These are phyloP conservation scores for Popillia japonica DNA, from an alignment of 1,140 invertebrate genomes.

Conservation along the genomic window DNA sequence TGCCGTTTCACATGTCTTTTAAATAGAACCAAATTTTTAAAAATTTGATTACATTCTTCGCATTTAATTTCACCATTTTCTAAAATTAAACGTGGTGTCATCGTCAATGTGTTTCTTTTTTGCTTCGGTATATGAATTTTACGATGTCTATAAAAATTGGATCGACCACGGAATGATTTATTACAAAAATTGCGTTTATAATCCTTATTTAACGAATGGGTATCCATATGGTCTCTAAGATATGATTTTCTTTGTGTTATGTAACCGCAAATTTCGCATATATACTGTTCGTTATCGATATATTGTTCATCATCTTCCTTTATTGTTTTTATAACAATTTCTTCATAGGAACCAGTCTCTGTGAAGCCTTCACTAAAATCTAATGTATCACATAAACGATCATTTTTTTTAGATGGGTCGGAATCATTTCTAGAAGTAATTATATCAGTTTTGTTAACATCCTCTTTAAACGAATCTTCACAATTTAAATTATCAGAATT, in stretches of 20 bases:
- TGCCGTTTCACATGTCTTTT: slow-evolving; percentile 37
- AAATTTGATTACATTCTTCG: background rate
- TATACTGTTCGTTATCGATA: slow-evolving; percentile 28
- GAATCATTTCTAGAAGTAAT: background rate
- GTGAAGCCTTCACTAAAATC: background rate
- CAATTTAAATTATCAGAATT: background rate
- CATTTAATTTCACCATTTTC: too few species aligned
- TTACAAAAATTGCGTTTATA: slow-evolving; percentile 36
- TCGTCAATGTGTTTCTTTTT: too few species aligned
- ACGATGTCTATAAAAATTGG: too few species aligned
- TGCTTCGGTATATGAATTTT: too few species aligned
- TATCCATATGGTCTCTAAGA: too few species aligned
- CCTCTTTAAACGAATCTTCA: background rate
- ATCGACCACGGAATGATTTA: background rate
- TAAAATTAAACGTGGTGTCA: too few species aligned
- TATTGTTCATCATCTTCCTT: background rate
- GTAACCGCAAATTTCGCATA: background rate
- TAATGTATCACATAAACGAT: background rate
- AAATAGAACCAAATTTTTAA: background rate
- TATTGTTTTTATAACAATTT: background rate
- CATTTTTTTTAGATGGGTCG: background rate
- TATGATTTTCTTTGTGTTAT: too few species aligned
- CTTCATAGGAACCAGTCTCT: background rate
- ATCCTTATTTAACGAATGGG: too few species aligned
- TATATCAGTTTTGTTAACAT: background rate